These are phyloP conservation scores for Ricordea florida DNA, from an alignment of 92 coral and sea anemone genomes.

Conservation along the genomic window DNA sequence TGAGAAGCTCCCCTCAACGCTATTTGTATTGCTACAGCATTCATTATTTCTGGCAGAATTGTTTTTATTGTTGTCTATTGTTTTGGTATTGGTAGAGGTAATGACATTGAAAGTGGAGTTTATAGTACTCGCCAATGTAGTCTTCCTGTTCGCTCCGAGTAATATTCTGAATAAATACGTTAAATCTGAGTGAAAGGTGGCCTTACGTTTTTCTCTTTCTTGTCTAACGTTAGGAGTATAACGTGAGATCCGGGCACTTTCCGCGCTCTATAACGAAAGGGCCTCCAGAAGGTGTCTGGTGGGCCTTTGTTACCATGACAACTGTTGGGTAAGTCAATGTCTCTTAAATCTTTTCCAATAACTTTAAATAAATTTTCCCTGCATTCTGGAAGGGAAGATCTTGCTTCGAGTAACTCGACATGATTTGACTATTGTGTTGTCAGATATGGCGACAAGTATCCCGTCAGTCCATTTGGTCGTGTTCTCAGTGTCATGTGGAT, in stretches of 20 bases:
- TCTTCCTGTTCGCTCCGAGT: too few relatives aligned
- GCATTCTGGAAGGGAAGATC: background rate
- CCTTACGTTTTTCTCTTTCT: background rate
- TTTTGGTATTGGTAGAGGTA: too few relatives aligned
- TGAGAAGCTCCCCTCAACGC: too few relatives aligned
- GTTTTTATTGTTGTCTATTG: too few relatives aligned
- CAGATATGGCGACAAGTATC: conserved; percentile 56
- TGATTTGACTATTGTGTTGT: background rate
- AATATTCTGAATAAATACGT: too few relatives aligned
- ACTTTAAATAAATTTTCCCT: background rate
- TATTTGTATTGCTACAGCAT: too few relatives aligned
- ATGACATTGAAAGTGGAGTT: too few relatives aligned
- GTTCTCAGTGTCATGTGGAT: conserved; percentile 44
- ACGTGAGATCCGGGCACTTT: conserved; percentile 37
- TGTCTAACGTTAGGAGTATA: conserved; percentile 22
- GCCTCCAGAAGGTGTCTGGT: conserved; percentile 46
- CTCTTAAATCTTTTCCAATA: background rate
- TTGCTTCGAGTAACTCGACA: background rate
- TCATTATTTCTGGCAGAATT: too few relatives aligned
- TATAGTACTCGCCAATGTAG: too few relatives aligned
- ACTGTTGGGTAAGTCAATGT: conserved; percentile 50
- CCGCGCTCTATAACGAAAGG: conserved; percentile 35
- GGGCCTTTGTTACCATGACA: conserved; percentile 66
- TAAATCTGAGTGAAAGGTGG: background rate
- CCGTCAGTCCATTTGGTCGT: conserved; percentile 32